These are phyloP conservation scores for Corvus moneduloides DNA, from an alignment of 2,113 vertebrate species.

Conservation along the genomic window DNA sequence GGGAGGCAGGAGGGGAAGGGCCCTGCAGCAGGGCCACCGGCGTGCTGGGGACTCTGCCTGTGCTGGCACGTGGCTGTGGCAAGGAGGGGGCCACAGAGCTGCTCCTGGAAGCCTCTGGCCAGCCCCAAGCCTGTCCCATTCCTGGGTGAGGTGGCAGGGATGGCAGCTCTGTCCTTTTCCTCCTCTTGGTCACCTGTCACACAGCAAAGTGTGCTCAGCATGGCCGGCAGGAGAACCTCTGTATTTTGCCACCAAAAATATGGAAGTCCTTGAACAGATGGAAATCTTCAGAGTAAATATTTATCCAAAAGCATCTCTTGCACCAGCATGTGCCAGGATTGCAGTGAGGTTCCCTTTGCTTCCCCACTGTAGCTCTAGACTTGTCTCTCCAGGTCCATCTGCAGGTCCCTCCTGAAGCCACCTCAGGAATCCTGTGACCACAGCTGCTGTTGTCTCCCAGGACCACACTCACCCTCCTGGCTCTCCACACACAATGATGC, in stretches of 20 bases:
- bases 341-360: neutral
- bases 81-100: neutral
- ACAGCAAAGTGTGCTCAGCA: neutral
- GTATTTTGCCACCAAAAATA: neutral
- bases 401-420: neutral
- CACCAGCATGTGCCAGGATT: neutral
- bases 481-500: neutral
- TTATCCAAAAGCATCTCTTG: neutral
- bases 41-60: neutral
- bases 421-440: neutral
- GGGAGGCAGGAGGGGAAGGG: neutral
- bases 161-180: neutral
- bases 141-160: too few species aligned
- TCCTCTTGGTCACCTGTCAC: neutral
- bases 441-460: neutral
- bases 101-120: neutral
- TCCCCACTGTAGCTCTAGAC: neutral
- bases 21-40: neutral
- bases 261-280: neutral
- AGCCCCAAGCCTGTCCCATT: neutral
- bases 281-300: neutral
- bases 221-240: neutral
- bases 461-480: neutral
- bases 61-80: rapidly evolving
- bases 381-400: neutral